These are phyloP conservation scores for Phalacrocorax aristotelis DNA, from an alignment of 2,113 vertebrate species.

Conservation along the genomic window DNA sequence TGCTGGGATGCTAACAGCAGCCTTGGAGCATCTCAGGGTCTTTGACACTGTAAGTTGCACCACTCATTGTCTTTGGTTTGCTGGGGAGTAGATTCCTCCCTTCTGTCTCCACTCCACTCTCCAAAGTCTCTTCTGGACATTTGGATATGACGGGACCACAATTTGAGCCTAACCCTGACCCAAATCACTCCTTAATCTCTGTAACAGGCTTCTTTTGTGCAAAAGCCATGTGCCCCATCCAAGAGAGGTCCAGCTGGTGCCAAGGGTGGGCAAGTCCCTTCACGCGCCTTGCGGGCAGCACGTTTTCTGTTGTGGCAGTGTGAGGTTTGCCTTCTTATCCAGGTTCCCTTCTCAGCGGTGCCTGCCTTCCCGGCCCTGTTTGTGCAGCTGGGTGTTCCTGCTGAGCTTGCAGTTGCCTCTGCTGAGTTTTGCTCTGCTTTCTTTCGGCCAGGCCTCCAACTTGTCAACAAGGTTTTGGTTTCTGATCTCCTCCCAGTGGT, in stretches of 20 bases:
- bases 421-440: not conserved
- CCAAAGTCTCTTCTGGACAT: not conserved
- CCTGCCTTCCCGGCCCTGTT: not conserved
- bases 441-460: not conserved
- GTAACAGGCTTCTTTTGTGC: accelerated
- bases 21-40: not conserved
- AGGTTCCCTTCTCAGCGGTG: not conserved
- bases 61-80: not conserved
- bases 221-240: not conserved
- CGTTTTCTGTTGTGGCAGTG: not conserved
- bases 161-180: not conserved
- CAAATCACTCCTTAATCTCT: not conserved
- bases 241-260: not conserved
- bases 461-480: not conserved
- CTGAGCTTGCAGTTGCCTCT: not conserved
- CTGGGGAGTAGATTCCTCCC: not conserved
- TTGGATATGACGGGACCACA: not conserved
- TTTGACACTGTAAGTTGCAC: not conserved
- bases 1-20: not conserved
- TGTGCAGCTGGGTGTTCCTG: not conserved
- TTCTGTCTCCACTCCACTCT: not conserved
- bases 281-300: not conserved
- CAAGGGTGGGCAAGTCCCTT: accelerated
- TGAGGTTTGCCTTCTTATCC: not conserved
- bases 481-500: not conserved